Base-by-base conservation (phyloP, 2,113 vertebrate species). In the Chionodraco myersi region DNA sequence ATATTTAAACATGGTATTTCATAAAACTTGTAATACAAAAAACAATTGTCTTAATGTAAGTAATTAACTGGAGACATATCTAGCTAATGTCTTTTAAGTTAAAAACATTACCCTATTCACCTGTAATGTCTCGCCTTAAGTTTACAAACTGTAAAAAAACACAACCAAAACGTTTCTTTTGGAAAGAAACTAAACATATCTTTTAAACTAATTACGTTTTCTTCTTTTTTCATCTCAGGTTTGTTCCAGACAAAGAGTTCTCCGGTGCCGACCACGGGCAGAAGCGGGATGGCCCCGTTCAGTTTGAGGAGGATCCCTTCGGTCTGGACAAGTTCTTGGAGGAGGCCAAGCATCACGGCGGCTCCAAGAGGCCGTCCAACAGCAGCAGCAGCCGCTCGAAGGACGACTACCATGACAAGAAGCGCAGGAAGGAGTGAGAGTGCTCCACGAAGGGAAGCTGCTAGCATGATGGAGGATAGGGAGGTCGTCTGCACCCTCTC, bases 271-370 rank as follows among this genome's bases (percentile, higher is more conserved):
- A 99, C 82, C 96, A 96, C 0, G 95, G 94, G 16, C 96, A 97
- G 72, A 95, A 96, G 54, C 91, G 96, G 26, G 98, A 99, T 11
- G 97, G 98, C 45, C 98, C 98, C 0, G 98, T 99, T 67, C 97
- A 99, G 75, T 99, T 99, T 93, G 98, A 99, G 80, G 97, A 98
- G 82, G 98, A 99, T 96, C 97, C 98, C 4, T 99, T 99, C 60
- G 98, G 98, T 92, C 94, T 99, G 94, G 98, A 99, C 88, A 99
- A 98, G 92, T 99, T 99, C 96, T 97, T 99, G 95, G 97, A 99
- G 91, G 97, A 99, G 91, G 98, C 98, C 45, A 99, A 99, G 92
- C 98, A 99, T 85, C 98, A 99, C 0, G 98, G 97, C 14, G 97
- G 97, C 56, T 98, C 98, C 61, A 99, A 99, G 92, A 95, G 98